Conservation (phyloP, 2,113 vertebrate genomes). For the Apteryx owenii region DNA sequence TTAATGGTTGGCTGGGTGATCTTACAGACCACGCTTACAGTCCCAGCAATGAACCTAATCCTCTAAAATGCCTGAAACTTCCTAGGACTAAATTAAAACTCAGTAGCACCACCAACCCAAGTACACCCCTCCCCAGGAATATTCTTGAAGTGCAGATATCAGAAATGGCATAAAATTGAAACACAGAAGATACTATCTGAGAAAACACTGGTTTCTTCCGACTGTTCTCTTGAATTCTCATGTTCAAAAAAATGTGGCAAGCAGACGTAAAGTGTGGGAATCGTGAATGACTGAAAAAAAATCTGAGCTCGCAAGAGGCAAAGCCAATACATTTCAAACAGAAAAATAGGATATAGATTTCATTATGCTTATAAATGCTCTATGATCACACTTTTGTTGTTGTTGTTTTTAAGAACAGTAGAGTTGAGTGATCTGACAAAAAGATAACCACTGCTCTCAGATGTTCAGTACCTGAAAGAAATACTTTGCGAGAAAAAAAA, state of each 20-base stretch:
- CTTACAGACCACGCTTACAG: background rate
- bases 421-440: background rate
- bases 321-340: background rate
- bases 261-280: background rate
- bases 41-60: background rate
- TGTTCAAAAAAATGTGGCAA: background rate
- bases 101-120: background rate
- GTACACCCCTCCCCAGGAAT: background rate
- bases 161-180: background rate
- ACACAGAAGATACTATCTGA: background rate
- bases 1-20: constrained; percentile 11
- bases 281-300: background rate
- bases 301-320: background rate
- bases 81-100: background rate
- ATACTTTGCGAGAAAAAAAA: background rate
- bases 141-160: background rate
- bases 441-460: background rate
- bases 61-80: background rate
- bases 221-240: background rate
- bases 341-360: background rate
- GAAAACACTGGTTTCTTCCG: background rate
- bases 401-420: background rate
- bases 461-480: background rate
- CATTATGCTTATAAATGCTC: background rate
- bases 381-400: background rate